These are phyloP conservation scores for Toxotes chatareus DNA, from an alignment of 2,113 vertebrate species.

Conservation along the genomic window DNA sequence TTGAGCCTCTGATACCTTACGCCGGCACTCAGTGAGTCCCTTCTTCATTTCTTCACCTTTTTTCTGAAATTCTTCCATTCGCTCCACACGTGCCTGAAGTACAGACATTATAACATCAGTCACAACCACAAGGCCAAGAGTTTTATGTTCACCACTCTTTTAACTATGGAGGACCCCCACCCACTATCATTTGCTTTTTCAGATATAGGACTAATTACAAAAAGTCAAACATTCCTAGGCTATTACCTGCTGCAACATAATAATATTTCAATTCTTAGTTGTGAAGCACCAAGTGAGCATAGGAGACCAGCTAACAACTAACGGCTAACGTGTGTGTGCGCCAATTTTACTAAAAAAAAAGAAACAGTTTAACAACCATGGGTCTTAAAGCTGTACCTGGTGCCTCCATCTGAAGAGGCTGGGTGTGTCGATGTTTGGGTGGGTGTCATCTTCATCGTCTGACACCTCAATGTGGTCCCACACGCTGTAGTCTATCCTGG, in stretches of 20 bases:
- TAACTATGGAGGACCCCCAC: neutral
- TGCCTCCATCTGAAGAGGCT: constrained; percentile 97
- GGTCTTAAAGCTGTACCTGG: constrained; percentile 83
- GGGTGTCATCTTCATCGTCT: constrained; percentile 96
- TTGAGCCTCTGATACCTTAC: constrained; percentile 88
- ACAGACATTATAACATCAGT: neutral
- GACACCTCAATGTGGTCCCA: constrained; percentile 99
- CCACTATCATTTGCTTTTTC: neutral
- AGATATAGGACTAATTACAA: neutral
- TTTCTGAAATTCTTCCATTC: constrained; percentile 93
- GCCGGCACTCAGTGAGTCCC: constrained; percentile 82
- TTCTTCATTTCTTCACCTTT: constrained; percentile 89
- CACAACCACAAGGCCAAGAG: neutral
- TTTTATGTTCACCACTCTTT: neutral
- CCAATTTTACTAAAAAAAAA: too few species aligned
- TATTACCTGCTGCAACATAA: neutral
- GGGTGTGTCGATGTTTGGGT: constrained; percentile 97
- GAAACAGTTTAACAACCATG: neutral
- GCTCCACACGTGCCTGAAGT: constrained; percentile 91
- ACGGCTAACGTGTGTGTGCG: neutral
- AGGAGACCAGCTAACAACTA: neutral
- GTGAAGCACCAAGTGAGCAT: neutral
- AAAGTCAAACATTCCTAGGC: too few species aligned
- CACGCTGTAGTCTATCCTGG: constrained; percentile 94
- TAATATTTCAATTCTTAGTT: neutral